These are phyloP conservation scores for Sialia sialis DNA, from an alignment of 2,113 vertebrate genomes.

Conservation along the genomic window DNA sequence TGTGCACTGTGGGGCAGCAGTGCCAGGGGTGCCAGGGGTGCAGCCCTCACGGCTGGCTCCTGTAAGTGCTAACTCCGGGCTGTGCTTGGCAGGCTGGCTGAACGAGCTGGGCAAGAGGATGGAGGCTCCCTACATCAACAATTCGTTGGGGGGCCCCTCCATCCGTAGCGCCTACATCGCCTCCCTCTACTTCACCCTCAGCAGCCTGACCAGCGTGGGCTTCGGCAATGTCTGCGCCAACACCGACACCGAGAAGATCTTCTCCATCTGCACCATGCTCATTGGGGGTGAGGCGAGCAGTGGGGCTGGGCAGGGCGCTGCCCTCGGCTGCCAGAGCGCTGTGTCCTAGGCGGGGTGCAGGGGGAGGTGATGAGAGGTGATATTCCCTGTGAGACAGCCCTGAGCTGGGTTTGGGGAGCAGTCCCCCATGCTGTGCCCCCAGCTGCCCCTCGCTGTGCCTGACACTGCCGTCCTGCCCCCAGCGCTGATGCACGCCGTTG, in stretches of 20 bases:
- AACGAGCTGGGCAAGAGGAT: conserved; percentile 92
- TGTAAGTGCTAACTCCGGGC: background rate
- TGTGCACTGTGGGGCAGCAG: background rate
- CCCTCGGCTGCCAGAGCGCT: rapidly evolving
- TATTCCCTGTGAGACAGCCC: background rate
- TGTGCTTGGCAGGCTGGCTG: conserved; percentile 84
- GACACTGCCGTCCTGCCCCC: background rate
- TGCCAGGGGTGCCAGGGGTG: rapidly evolving
- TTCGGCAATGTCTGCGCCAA: conserved; percentile 96
- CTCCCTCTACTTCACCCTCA: conserved; percentile 96
- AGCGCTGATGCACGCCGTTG: conserved; percentile 97
- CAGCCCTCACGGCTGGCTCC: background rate
- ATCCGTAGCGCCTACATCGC: conserved; percentile 91
- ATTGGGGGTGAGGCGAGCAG: conserved; percentile 85
- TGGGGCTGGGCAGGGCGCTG: background rate
- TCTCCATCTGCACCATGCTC: conserved; percentile 97
- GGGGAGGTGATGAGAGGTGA: rapidly evolving
- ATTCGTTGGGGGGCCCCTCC: conserved; percentile 85
- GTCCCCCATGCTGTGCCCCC: rapidly evolving
- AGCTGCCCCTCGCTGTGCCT: background rate
- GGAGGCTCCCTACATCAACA: conserved; percentile 89
- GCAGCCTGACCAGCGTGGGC: conserved; percentile 95
- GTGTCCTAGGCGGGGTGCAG: background rate
- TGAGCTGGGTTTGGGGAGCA: background rate
- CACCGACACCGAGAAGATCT: conserved; percentile 93